phyloP scores from a whole-genome alignment of 2,797 vertebrate species.

The Glossophaga mutica region DNA sequence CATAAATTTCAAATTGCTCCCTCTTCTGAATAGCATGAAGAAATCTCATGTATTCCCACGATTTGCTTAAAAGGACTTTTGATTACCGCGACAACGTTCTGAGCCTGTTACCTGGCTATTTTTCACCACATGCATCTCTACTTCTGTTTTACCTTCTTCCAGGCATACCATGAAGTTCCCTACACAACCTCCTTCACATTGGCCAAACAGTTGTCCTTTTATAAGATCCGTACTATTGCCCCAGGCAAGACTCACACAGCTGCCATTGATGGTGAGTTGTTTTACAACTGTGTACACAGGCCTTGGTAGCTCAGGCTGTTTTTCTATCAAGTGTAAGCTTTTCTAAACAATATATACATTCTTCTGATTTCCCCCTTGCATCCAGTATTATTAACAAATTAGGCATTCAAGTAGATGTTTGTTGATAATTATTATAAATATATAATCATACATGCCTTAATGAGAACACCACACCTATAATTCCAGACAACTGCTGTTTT shows the following conservation, averaged over 20 bases:
- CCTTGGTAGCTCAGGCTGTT: background rate
- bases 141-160: conserved; percentile 65
- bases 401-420: conserved; percentile 16
- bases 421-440: background rate
- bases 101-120: background rate
- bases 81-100: background rate
- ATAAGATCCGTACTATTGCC: conserved; percentile 92
- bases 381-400: background rate
- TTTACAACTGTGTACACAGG: background rate
- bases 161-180: conserved; percentile 92
- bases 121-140: conserved; percentile 4
- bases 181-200: conserved; percentile 94
- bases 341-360: conserved; percentile 2
- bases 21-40: background rate
- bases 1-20: background rate
- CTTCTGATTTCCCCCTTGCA: background rate
- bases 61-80: background rate
- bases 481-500: background rate
- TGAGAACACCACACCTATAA: background rate
- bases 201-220: conserved; percentile 94
- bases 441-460: background rate
- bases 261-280: conserved; percentile 92
- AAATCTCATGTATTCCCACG: background rate
- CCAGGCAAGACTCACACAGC: conserved; percentile 96
- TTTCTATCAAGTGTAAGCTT: background rate